Conservation (phyloP, 2,113 vertebrate species). For the Protobothrops mucrosquamatus region DNA sequence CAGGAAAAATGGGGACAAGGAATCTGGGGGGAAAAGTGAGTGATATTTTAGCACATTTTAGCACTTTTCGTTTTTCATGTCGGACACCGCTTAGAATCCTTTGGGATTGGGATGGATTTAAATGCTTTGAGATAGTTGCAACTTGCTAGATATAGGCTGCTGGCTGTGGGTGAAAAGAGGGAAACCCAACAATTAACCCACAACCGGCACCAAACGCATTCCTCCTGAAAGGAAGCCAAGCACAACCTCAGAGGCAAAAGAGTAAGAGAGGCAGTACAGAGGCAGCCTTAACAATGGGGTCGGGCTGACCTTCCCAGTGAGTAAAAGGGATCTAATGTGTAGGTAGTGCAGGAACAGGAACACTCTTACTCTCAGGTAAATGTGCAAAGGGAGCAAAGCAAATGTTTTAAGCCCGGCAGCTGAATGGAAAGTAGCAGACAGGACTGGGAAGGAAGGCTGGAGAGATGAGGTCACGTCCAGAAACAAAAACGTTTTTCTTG, state of each 20-base stretch:
- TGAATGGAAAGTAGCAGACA: neutral
- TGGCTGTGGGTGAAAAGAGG: neutral
- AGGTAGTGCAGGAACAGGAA: neutral
- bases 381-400: neutral
- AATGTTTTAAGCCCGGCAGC: neutral
- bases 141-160: neutral
- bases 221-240: neutral
- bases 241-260: neutral
- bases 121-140: neutral
- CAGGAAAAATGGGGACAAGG: neutral
- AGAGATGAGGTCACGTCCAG: neutral
- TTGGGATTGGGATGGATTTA: neutral
- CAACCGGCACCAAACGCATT: neutral
- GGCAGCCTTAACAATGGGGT: neutral
- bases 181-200: neutral
- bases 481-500: neutral
- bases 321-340: neutral
- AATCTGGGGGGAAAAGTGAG: neutral
- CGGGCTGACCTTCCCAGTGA: neutral
- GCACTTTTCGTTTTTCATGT: neutral
- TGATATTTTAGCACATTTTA: neutral
- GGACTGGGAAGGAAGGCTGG: neutral
- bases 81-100: neutral
- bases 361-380: neutral
- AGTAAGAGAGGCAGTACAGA: neutral